phyloP scores from a whole-genome alignment of 2,113 vertebrate genomes.

The Athene noctua region DNA sequence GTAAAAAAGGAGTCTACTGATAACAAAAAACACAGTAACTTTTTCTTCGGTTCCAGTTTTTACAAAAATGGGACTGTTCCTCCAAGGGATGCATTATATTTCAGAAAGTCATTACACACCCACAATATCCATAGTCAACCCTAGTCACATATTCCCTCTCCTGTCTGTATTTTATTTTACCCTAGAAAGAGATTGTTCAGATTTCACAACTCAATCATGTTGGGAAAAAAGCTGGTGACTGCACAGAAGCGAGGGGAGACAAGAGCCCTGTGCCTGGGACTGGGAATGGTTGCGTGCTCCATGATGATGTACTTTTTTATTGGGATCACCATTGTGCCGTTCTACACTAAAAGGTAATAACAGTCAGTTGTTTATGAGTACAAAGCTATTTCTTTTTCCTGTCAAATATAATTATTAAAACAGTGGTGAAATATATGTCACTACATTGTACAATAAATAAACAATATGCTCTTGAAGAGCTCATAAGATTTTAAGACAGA shows the following conservation, averaged over 20 bases:
- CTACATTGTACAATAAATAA: background rate
- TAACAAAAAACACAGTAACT: background rate
- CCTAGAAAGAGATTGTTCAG: background rate
- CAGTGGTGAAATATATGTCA: background rate
- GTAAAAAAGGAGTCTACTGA: background rate
- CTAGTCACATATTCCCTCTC: background rate
- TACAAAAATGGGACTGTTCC: background rate
- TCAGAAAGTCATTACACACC: background rate
- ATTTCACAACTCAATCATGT: slow-evolving; percentile 16
- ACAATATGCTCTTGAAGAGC: background rate
- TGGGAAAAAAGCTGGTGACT: slow-evolving; percentile 79
- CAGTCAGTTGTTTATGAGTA: background rate
- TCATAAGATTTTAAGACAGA: background rate
- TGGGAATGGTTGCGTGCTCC: slow-evolving; percentile 74
- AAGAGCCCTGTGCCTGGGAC: slow-evolving; percentile 74
- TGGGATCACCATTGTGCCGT: slow-evolving; percentile 72
- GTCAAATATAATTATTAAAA: background rate
- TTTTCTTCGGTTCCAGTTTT: background rate
- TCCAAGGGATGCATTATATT: background rate
- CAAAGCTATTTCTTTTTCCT: background rate
- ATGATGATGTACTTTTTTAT: slow-evolving; percentile 78
- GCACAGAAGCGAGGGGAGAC: slow-evolving; percentile 79
- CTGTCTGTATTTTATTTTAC: background rate
- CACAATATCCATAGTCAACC: background rate
- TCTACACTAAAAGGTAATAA: slow-evolving; percentile 74